Evolutionary conservation across 2,888 invertebrate genomes (phyloP).

Genomic region (Agriotes lineatus): DNA sequence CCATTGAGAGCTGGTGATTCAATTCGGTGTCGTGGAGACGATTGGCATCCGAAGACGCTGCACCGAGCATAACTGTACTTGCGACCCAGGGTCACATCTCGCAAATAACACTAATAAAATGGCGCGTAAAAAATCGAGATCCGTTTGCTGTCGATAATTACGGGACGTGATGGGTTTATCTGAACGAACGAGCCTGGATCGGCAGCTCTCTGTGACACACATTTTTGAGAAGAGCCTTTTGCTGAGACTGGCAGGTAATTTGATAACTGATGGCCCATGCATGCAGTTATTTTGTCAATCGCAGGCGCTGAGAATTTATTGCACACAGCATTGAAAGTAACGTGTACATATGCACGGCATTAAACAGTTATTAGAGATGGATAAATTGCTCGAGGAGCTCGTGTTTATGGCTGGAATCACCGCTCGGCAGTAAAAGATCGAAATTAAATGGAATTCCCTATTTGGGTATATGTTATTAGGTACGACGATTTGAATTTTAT

Average conservation of each 20-base stretch:
- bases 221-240: slow-evolving; percentile 2
- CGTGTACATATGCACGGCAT: slow-evolving; percentile 11
- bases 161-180: slow-evolving; percentile 24
- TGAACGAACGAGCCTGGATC: slow-evolving; percentile 11
- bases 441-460: no score
- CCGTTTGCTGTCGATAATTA: slow-evolving; percentile 28
- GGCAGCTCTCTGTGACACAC: slow-evolving; percentile 12
- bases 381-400: slow-evolving; percentile 1
- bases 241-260: slow-evolving; percentile 15
- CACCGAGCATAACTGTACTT: slow-evolving; percentile 45
- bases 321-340: neutral
- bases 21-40: no score
- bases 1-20: no score
- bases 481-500: no score
- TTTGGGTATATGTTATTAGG: no score
- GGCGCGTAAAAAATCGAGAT: slow-evolving; percentile 40
- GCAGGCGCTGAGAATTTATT: slow-evolving; percentile 7
- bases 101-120: slow-evolving; percentile 49
- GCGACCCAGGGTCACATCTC: slow-evolving; percentile 45
- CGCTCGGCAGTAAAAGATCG: no score
- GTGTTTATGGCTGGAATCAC: neutral
- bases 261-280: slow-evolving; percentile 9
- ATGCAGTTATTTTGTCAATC: slow-evolving; percentile 17
- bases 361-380: slow-evolving; percentile 17
- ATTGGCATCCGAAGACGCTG: slow-evolving; percentile 19